A percentile compares a stretch with the other conserved stretches of the same genome.
These are phyloP conservation scores for Danio tinwini DNA, from an alignment of 2,797 vertebrate genomes.

Conservation along the genomic window DNA sequence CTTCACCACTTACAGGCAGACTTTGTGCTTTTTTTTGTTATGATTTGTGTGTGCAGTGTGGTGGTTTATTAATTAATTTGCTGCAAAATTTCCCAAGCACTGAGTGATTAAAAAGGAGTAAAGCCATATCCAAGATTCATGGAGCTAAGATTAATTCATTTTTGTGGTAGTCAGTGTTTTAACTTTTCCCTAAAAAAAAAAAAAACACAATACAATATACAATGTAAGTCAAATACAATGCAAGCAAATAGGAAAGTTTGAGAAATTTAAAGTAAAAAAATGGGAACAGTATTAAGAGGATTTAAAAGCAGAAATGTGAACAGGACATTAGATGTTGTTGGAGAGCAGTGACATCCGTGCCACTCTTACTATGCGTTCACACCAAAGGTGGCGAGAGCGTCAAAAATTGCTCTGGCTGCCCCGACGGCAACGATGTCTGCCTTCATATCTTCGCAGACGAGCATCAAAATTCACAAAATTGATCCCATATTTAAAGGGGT, in stretches of 20 bases:
- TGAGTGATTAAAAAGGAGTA: conserved; percentile 18
- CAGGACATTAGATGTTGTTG: no score
- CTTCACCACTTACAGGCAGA: conserved; percentile 39
- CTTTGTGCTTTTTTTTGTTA: conserved; percentile 33
- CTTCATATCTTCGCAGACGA: no score
- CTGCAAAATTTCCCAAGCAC: conserved; percentile 39
- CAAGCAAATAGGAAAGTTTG: background rate
- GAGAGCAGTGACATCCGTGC: no score
- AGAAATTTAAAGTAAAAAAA: background rate
- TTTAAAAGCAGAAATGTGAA: background rate
- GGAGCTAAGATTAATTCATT: background rate
- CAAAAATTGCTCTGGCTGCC: no score
- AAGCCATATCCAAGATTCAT: background rate
- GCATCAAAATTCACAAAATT: no score
- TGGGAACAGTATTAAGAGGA: background rate
- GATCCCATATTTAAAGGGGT: no score
- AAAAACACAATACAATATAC: no score
- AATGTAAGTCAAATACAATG: background rate
- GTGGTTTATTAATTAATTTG: conserved; percentile 51
- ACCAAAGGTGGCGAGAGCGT: no score
- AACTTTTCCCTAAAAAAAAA: background rate
- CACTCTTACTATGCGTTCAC: no score
- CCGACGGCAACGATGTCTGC: no score
- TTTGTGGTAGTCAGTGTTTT: background rate
- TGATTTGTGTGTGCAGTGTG: conserved; percentile 37